phyloP scores from a whole-genome alignment of 2,113 vertebrate genomes.

The Phaetusa simplex region DNA sequence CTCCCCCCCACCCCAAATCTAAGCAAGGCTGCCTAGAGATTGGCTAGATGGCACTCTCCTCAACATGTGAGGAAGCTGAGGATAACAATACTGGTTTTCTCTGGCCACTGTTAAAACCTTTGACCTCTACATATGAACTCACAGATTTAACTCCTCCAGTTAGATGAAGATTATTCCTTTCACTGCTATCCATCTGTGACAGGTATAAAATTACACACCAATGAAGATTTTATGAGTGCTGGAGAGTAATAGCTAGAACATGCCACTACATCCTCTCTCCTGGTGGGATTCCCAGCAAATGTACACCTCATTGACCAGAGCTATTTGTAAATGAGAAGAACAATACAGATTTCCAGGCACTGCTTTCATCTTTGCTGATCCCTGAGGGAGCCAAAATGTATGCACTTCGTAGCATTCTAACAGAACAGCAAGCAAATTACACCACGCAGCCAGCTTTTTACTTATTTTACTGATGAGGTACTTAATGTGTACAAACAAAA shows the following conservation, averaged over 20 bases:
- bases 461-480: background rate
- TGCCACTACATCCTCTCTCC: background rate
- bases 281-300: background rate
- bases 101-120: background rate
- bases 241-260: background rate
- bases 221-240: background rate
- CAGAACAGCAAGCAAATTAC: background rate
- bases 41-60: background rate
- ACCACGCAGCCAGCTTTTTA: background rate
- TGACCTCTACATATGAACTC: background rate
- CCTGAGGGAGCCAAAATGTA: background rate
- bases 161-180: background rate
- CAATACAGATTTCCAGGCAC: background rate
- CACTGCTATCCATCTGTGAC: background rate
- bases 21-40: background rate
- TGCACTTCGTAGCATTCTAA: background rate
- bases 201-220: background rate
- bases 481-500: fast-evolving
- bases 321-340: background rate
- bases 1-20: background rate
- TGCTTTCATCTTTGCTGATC: background rate
- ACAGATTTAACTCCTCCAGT: background rate
- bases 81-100: background rate
- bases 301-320: background rate
- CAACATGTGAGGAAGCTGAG: background rate